A percentile compares a stretch with the other conserved stretches of the same genome.
phyloP scores from a whole-genome alignment of 2,888 invertebrate species.

The Agriopis aurantiaria region DNA sequence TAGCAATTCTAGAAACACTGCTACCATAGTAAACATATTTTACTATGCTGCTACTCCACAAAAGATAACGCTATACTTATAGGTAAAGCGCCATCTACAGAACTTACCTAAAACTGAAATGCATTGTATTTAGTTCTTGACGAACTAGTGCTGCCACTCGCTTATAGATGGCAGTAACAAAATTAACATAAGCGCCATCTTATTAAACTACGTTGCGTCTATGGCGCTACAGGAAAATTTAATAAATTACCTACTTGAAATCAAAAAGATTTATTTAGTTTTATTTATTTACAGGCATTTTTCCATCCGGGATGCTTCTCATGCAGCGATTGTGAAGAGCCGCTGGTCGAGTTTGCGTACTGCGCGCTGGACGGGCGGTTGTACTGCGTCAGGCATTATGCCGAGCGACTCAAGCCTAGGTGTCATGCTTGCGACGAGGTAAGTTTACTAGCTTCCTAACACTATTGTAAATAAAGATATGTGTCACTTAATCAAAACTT shows the following conservation, averaged over 20 bases:
- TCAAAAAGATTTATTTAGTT: background rate
- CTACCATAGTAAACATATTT: too few species aligned
- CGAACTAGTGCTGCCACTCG: conserved; percentile 21
- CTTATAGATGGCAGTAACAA: conserved; percentile 49
- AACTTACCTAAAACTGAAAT: background rate
- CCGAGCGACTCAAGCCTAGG: conserved; percentile 97
- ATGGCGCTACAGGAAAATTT: conserved; percentile 39
- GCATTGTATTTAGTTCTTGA: background rate
- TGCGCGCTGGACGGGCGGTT: conserved; percentile 95
- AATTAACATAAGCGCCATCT: too few species aligned
- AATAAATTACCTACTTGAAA: background rate
- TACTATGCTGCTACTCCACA: too few species aligned
- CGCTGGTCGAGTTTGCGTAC: conserved; percentile 98
- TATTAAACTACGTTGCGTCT: too few species aligned
- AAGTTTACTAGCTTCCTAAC: conserved; percentile 65
- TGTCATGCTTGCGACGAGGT: conserved; percentile 99
- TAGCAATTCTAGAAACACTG: background rate
- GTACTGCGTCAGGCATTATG: conserved; percentile 98
- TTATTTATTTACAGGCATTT: conserved; percentile 73
- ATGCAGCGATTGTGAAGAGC: conserved; percentile 95
- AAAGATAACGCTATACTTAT: background rate
- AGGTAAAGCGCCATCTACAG: conserved; percentile 49
- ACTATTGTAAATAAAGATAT: background rate
- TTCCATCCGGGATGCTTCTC: conserved; percentile 98
- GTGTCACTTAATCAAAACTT: too few species aligned